A percentile compares a stretch with the other conserved stretches of the same genome.
Evolutionary conservation across 2,888 invertebrate genomes (phyloP).

Genomic region (Oscheius sp.): DNA sequence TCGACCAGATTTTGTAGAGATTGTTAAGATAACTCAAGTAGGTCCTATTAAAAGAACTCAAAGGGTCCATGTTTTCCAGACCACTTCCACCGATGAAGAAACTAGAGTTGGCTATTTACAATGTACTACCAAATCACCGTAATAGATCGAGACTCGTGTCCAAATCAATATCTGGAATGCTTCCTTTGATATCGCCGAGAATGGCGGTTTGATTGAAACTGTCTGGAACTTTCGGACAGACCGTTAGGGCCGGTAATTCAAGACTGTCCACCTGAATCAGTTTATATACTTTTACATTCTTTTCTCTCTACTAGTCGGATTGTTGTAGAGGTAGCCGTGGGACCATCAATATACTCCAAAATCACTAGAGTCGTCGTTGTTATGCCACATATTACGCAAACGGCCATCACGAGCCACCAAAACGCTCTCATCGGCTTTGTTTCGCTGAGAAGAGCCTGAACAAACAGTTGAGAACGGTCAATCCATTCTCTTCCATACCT

Average conservation of each 20-base stretch:
- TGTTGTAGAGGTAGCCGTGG: conserved; percentile 70
- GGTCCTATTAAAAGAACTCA: conserved; percentile 60
- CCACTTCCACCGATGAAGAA: conserved; percentile 67
- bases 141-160: conserved; percentile 55
- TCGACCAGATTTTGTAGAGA: conserved; percentile 64
- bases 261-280: conserved; percentile 59
- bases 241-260: conserved; percentile 66
- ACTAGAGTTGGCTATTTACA: conserved; percentile 37
- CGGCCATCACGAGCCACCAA: conserved; percentile 69
- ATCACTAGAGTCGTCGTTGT: conserved; percentile 62
- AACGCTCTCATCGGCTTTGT: conserved; percentile 53
- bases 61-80: conserved; percentile 67
- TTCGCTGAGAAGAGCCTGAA: conserved; percentile 59
- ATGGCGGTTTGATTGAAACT: conserved; percentile 60
- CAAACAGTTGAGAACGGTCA: conserved; percentile 14
- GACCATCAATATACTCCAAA: conserved; percentile 66
- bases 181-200: conserved; percentile 54
- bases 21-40: conserved; percentile 60
- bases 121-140: conserved; percentile 38
- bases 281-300: neutral
- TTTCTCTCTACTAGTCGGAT: conserved; percentile 56
- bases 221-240: conserved; percentile 70
- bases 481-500: conserved; percentile 43
- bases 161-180: conserved; percentile 51
- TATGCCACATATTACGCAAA: conserved; percentile 62